phyloP scores from a whole-genome alignment of 2,888 invertebrate species.

The Aphrophora alni region DNA sequence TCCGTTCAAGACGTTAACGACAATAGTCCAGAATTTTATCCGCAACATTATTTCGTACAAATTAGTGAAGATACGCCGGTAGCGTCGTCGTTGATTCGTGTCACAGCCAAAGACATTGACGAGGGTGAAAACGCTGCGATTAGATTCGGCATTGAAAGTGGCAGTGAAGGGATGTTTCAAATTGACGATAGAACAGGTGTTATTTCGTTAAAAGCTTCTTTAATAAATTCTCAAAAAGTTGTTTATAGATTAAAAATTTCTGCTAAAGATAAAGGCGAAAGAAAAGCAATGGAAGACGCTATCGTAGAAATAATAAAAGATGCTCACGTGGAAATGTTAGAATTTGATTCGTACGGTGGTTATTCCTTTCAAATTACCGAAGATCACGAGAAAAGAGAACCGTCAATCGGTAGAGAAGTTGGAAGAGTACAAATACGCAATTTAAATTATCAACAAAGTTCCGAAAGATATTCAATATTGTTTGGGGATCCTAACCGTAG shows the following conservation, averaged over 20 bases:
- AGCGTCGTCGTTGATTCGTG: slow-evolving; percentile 72
- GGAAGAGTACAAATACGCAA: slow-evolving; percentile 73
- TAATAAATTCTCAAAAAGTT: slow-evolving; percentile 68
- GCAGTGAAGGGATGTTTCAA: slow-evolving; percentile 79
- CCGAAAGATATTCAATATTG: slow-evolving; percentile 75
- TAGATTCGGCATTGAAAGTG: slow-evolving; percentile 78
- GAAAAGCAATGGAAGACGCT: slow-evolving; percentile 75
- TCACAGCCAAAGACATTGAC: slow-evolving; percentile 85
- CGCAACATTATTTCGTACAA: slow-evolving; percentile 81
- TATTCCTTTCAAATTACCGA: slow-evolving; percentile 86
- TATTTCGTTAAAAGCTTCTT: slow-evolving; percentile 70
- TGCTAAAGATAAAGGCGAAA: slow-evolving; percentile 82
- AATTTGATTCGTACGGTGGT: slow-evolving; percentile 76
- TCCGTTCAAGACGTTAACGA: slow-evolving; percentile 89
- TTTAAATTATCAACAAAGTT: slow-evolving; percentile 54
- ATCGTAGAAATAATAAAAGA: slow-evolving; percentile 80
- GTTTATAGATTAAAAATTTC: slow-evolving; percentile 77
- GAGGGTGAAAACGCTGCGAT: slow-evolving; percentile 87
- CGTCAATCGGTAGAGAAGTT: slow-evolving; percentile 72
- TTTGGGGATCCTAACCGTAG: slow-evolving; percentile 79
- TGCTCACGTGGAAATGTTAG: slow-evolving; percentile 72
- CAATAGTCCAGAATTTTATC: slow-evolving; percentile 91
- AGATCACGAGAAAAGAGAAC: slow-evolving; percentile 71
- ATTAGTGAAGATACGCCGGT: slow-evolving; percentile 71
- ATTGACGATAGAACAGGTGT: slow-evolving; percentile 81